Evolutionary conservation across 2,888 invertebrate species (phyloP).

Genomic region (Aproaerema taeniolella): DNA sequence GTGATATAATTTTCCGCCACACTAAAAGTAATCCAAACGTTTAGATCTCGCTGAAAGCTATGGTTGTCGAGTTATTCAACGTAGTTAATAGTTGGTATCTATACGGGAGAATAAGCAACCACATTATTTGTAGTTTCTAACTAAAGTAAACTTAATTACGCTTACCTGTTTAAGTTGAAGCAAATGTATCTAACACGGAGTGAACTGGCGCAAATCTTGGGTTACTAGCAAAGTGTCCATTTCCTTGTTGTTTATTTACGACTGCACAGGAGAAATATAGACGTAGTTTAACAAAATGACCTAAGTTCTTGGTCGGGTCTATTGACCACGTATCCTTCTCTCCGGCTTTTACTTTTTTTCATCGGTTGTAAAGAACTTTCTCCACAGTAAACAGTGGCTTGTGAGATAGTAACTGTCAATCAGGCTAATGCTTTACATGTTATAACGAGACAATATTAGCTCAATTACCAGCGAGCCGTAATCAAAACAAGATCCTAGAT

Average conservation of each 20-base stretch:
- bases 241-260: slow-evolving; percentile 23
- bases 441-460: too few relatives aligned
- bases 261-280: slow-evolving; percentile 29
- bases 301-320: slow-evolving; percentile 27
- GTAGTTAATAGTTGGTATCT: not conserved
- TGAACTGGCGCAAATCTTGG: slow-evolving; percentile 5
- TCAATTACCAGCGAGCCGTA: slow-evolving; percentile 4
- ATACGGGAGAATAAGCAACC: not conserved
- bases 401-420: slow-evolving; percentile 27
- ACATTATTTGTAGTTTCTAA: slow-evolving; percentile 2
- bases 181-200: slow-evolving; percentile 2
- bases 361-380: slow-evolving; percentile 33
- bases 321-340: slow-evolving; percentile 21
- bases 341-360: slow-evolving; percentile 28
- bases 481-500: too few relatives aligned
- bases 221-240: slow-evolving; percentile 3
- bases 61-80: not conserved
- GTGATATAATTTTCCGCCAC: not conserved
- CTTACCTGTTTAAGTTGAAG: not conserved
- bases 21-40: not conserved
- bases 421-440: slow-evolving; percentile 27
- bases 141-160: slow-evolving; percentile 3
- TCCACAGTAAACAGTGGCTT: slow-evolving; percentile 2
- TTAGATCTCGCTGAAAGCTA: not conserved
- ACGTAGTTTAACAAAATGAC: slow-evolving; percentile 29